phyloP scores from a whole-genome alignment of 1,140 invertebrate genomes.

The Drosophila pruinosa region DNA sequence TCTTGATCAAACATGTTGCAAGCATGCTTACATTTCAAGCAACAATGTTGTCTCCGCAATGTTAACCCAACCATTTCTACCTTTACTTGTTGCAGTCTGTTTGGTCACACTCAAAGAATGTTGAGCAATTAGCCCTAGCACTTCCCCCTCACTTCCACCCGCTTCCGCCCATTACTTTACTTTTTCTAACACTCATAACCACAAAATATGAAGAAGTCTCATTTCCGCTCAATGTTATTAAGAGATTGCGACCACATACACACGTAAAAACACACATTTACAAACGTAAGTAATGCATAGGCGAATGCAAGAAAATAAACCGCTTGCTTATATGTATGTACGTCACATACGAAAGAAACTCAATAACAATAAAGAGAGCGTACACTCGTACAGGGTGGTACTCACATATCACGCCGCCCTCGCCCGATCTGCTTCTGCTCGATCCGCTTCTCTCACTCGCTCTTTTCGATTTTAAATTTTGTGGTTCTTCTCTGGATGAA shows the following conservation, averaged over 20 bases:
- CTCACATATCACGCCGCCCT: constrained; percentile 42
- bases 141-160: neutral
- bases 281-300: constrained; percentile 26
- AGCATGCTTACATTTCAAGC: neutral
- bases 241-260: constrained; percentile 5
- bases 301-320: constrained; percentile 19
- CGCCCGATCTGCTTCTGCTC: constrained; percentile 9
- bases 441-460: neutral
- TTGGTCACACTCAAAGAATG: constrained; percentile 9
- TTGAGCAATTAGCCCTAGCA: constrained; percentile 7
- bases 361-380: constrained; percentile 24
- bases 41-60: neutral
- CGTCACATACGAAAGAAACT: constrained; percentile 15
- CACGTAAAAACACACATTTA: neutral
- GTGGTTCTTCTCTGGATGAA: constrained; percentile 22
- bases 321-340: constrained; percentile 35
- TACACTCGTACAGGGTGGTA: constrained; percentile 14
- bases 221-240: constrained; percentile 25
- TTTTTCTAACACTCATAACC: constrained; percentile 20
- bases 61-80: neutral
- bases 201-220: constrained; percentile 5
- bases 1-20: constrained; percentile 27
- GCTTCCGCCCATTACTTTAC: constrained; percentile 28
- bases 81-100: too few relatives aligned
- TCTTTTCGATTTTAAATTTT: neutral